Evolutionary conservation across 2,797 vertebrate genomes (phyloP), one percentile per base, ranked within the genome.

Genomic region (Notolabrus celidotus): DNA sequence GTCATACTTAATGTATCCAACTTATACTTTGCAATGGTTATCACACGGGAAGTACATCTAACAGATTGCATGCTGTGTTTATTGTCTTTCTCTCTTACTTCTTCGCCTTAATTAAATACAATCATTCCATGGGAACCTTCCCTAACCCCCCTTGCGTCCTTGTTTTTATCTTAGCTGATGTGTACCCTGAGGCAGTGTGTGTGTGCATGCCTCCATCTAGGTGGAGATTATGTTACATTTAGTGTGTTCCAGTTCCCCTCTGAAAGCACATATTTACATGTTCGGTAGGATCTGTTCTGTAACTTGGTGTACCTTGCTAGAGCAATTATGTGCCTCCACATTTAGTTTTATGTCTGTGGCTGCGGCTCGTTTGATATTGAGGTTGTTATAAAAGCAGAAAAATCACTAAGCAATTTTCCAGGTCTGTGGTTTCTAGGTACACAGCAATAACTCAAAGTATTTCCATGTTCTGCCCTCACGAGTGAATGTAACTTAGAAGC

Each of bases 371-470:
- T 59, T 65, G 64, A 61, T 47, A 46, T 25, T 17, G 47, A 39
- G 31, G 61, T 64, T 77, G 25, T 70, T 54, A 42, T 63, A 45
- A 72, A 68, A 33, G 33, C 42, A 61, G 54, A 71, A 72, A 79
- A 67, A 74, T 80, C 78, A 66, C 53, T 38, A 31, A 74, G 59
- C 62, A 39, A 78, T 84, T 82, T 86, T 84, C 56, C 65, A 80
- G 65, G 23, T 67, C 52, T 11, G n/a, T 9, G 3, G 7, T 82
- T 84, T 83, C 58, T 56, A 57, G 69, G 60, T 45, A 75, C 78
- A 71, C 61, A 36, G 53, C 58, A 68, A 56, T 71, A 60, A 55
- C 19, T 57, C 63, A 27, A 14, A 23, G 45, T 17, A 10, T 57
- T 56, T 74, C 60, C 47, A 75, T 74, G 60, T 78, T 67, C 56